Base-by-base conservation (phyloP, 2,113 vertebrate genomes). In the Lontra canadensis region DNA sequence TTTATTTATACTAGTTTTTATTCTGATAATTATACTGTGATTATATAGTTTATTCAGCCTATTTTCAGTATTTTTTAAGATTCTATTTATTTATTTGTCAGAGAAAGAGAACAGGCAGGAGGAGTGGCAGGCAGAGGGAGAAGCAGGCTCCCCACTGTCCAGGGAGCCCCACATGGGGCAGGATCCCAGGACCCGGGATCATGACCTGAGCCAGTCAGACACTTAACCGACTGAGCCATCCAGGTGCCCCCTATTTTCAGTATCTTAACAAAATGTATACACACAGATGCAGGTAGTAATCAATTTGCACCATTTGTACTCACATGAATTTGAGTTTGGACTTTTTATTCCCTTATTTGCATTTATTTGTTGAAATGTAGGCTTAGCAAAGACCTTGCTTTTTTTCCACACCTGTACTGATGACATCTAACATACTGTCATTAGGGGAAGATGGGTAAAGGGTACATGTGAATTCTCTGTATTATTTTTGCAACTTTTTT, bases 201-300 rank as follows among this genome's bases (percentile, higher is more conserved):
- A 65, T 31, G 13, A 65, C 63, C 31, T 65, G 63, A 65, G 63
- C 63, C 29, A 17, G 14, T 3, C 29, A 65, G 63, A 34, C 6
- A 34, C 6, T 34, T 65, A 65, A 65, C 63, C 14, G 0, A 65
- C 63, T 31, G 63, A 34, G 63, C 31, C 63, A 65, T 29, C 63
- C 31, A 65, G 63, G 63, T 65, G 31, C 6, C 63, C 63, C 8
- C 63, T 88, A 47, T 44, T 47, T 80, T 80, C 12, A 39, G 9
- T 15, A 31, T 69, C 55, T 90, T 94, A 93, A 95, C n/a, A 65
- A 84, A 90, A 47, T 42, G 47, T 9, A 47, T 15, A 88, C 36
- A 94, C 76, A 88, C 23, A 95, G 81, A 96, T 82, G 81, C 59
- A 94, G 84, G 42, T 67, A 88, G 94, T n/a, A 86, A 91, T 73